Base-by-base conservation (phyloP, 2,113 vertebrate genomes). In the Dromiciops gliroides region DNA sequence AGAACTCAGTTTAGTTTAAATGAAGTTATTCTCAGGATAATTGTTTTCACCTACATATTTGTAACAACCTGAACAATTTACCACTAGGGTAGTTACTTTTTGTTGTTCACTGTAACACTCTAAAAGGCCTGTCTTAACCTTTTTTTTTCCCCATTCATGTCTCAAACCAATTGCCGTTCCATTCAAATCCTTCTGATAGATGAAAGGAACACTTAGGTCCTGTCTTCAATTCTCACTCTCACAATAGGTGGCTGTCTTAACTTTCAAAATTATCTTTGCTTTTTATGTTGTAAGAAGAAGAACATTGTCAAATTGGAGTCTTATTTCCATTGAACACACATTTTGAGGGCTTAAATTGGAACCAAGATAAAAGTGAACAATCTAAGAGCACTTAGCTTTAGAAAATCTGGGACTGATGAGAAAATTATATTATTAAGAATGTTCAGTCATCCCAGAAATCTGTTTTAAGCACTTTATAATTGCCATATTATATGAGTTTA, bases 141-240 rank as follows among this genome's bases (percentile, higher is more conserved):
- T 50, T 49, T 9, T 83, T 97, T 94, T n/a, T n/a, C n/a, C n/a
- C 49, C 56, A 90, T 94, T 91, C 96, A 91, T 92, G n/a, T 48
- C 88, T 95, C 48, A 95, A 83, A 90, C 47, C 67, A 90, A 89
- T 93, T 50, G 51, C 28, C 3, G 52, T 52, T 75, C 48, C 50
- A n/a, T 8, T 51, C 48, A 96, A 94, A 93, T 92, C 60, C 93
- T 56, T 91, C 91, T 25, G 24, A 16, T 60, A 92, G 96, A 91
- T 93, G 94, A 96, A 97, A 96, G 60, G 31, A 91, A 91, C 24
- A 90, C 88, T 95, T 89, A 94, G 49, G 90, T 51, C 51, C 90
- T 96, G 48, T 92, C 50, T 91, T 92, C 93, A 93, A 93, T 96
- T 95, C 90, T 94, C 91, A 25, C n/a, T 92, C 89, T 96, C 89